phyloP scores from a whole-genome alignment of 2,797 vertebrate species.

The Holocentrus rufus region DNA sequence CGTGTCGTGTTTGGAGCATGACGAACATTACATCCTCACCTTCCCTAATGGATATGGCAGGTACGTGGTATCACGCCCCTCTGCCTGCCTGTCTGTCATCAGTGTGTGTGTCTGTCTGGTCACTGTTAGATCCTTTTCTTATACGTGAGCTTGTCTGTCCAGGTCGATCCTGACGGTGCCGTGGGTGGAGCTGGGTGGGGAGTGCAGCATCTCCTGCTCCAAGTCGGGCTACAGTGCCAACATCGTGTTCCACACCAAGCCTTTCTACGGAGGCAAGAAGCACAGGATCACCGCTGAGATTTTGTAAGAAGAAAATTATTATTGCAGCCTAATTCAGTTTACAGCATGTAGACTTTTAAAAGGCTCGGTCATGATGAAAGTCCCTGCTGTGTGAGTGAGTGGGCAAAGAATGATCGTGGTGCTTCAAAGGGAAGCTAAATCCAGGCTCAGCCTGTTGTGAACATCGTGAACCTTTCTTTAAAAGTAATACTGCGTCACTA shows the following conservation, averaged over 20 bases:
- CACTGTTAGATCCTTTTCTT: not conserved
- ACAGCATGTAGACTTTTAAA: not conserved
- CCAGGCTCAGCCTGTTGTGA: too few relatives aligned
- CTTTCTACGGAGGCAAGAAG: constrained; percentile 98
- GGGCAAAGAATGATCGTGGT: not conserved
- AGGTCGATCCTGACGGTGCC: constrained; percentile 99
- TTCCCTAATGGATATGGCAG: constrained; percentile 99
- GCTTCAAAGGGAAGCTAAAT: not conserved
- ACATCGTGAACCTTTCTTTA: too few relatives aligned
- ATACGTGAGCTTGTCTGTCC: constrained; percentile 51
- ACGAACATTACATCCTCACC: constrained; percentile 98
- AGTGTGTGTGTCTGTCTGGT: not conserved
- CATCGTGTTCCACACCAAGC: constrained; percentile 98
- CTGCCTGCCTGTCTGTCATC: not conserved
- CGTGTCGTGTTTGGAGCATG: constrained; percentile 95
- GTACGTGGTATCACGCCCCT: constrained; percentile 71
- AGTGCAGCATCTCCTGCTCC: constrained; percentile 96
- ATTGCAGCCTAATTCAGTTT: not conserved
- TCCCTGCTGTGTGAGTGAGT: not conserved
- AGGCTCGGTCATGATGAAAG: not conserved
- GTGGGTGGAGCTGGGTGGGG: constrained; percentile 98
- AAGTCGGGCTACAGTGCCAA: constrained; percentile 96
- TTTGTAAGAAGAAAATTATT: constrained; percentile 83
- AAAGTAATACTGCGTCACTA: not conserved
- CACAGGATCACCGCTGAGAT: constrained; percentile 98